Base-by-base conservation (phyloP, 1,140 invertebrate genomes). In the Belonocnema kinseyi region DNA sequence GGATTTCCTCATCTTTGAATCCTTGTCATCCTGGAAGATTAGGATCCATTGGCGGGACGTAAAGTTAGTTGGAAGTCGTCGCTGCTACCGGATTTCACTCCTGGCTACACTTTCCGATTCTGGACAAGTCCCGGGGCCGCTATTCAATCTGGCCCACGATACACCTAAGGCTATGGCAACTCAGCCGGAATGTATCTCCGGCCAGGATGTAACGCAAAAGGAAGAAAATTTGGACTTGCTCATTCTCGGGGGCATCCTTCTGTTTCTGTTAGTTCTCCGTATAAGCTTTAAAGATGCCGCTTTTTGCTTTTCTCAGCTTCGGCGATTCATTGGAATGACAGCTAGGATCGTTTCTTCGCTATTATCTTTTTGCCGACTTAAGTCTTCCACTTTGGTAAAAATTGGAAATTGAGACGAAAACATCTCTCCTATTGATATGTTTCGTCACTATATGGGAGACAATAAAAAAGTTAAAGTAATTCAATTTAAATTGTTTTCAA, bases 41-140 rank as follows among this genome's bases (percentile, higher is more conserved):
- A 14, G 40, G 40, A 50, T 19, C 50, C 75, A 53, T 72, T 66
- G 72, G 40, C 16, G 40, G 46, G 84, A 87, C 85, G 85, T 84
- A 85, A 90, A 89, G 85, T 83, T 82, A 84, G 85, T 83, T 87
- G 81, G 90, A 89, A 88, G 85, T 89, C 87, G 82, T 83, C 85
- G 80, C 82, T 82, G 89, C 90, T 90, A 90, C 90, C 87, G 88
- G 88, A 91, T 91, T 91, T 91, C 85, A 91, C 85, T 88, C 89
- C 89, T 88, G 88, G 86, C 84, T 90, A 88, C 83, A 88, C 88
- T 85, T 83, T 85, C 74, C 50, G 56, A 77, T 79, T 77, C 10
- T 46, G 56, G 74, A 74, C 71, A 54, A 73, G 72, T 80, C 75
- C 71, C 66, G 70, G 54, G 16, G 72, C 82, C 79, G 87, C 85